phyloP scores from a whole-genome alignment of 2,888 invertebrate species.

The Ferdinandea cuprea region DNA sequence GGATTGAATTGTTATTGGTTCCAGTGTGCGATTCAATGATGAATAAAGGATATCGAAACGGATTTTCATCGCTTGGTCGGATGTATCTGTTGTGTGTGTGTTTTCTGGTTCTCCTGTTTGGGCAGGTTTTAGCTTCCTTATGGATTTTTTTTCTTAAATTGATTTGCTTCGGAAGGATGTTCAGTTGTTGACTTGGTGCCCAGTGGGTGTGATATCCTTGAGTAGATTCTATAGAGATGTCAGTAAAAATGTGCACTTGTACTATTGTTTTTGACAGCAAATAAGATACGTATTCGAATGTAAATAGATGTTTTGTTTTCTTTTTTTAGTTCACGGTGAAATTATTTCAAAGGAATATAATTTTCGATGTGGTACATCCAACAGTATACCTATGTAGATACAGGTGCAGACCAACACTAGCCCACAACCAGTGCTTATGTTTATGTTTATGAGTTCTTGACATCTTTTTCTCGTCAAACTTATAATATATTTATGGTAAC shows the following conservation, averaged over 20 bases:
- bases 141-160: constrained; percentile 74
- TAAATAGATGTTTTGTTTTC: not conserved
- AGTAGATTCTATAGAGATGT: constrained; percentile 13
- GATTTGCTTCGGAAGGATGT: constrained; percentile 65
- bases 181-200: constrained; percentile 41
- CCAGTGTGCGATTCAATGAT: constrained; percentile 63
- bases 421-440: not conserved
- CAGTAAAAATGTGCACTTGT: not conserved
- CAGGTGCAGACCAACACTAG: not conserved
- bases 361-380: not conserved
- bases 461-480: constrained; percentile 36
- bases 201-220: constrained; percentile 66
- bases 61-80: constrained; percentile 71
- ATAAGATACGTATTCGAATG: constrained; percentile 5
- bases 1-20: constrained; percentile 62
- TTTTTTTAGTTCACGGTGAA: not conserved
- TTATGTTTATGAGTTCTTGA: constrained; percentile 26
- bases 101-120: constrained; percentile 75
- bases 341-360: not conserved
- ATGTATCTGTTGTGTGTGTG: constrained; percentile 18
- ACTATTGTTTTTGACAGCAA: constrained; percentile 13
- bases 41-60: constrained; percentile 72
- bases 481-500: constrained; percentile 36
- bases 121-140: constrained; percentile 80
- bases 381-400: not conserved